These are phyloP conservation scores for Cyanoliseus patagonus DNA, from an alignment of 2,113 vertebrate genomes.

Conservation along the genomic window DNA sequence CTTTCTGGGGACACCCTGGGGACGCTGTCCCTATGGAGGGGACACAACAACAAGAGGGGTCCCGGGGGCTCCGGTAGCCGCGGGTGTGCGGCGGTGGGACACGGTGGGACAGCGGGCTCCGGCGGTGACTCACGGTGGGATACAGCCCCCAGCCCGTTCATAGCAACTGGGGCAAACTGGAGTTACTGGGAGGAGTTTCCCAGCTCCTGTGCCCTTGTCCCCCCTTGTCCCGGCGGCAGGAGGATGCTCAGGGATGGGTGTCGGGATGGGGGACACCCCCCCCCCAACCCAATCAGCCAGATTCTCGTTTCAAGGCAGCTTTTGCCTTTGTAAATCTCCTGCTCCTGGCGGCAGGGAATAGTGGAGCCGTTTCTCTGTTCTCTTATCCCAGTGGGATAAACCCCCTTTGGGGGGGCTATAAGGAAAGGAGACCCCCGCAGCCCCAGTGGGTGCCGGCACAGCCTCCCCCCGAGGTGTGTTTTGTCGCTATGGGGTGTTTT, in stretches of 20 bases:
- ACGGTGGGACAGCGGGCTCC: fast-evolving
- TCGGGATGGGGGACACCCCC: neutral
- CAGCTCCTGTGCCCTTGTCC: neutral
- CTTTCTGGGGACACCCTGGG: conserved; percentile 12
- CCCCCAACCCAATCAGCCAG: neutral
- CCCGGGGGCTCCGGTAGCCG: neutral
- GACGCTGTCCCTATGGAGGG: neutral
- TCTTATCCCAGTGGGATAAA: neutral
- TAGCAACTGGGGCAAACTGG: neutral
- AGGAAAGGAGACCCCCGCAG: neutral
- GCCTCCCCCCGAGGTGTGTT: fast-evolving
- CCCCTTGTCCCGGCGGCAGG: fast-evolving
- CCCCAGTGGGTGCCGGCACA: fast-evolving
- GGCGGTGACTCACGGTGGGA: neutral
- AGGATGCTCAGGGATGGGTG: fast-evolving
- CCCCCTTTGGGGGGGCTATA: neutral
- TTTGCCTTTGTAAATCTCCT: neutral
- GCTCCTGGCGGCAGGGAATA: neutral
- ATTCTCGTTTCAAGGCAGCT: neutral
- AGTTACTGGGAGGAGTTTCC: neutral
- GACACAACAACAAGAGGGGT: neutral
- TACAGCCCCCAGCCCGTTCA: fast-evolving
- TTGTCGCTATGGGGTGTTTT: fast-evolving
- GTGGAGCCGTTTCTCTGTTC: neutral
- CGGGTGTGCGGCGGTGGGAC: fast-evolving